A percentile compares a stretch with the other conserved stretches of the same genome.
These are phyloP conservation scores for Oryzias dopingdopingensis DNA, from an alignment of 2,797 vertebrate species.

Conservation along the genomic window DNA sequence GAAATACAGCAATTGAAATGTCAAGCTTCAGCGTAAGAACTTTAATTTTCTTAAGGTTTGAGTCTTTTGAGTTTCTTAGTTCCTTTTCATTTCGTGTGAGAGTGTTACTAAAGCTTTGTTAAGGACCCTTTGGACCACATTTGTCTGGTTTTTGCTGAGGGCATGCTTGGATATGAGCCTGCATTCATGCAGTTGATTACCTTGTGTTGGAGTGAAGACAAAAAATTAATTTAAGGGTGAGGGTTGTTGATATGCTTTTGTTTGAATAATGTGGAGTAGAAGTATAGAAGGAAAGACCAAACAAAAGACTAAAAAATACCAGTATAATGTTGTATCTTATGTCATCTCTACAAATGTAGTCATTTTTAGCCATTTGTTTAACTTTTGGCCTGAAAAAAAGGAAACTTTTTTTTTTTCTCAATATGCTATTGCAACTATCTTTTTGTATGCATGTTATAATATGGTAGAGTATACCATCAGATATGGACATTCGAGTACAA, in stretches of 20 bases:
- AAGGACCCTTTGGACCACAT: neutral
- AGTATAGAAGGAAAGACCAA: too few species aligned
- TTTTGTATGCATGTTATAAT: neutral
- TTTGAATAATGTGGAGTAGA: too few species aligned
- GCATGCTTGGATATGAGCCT: conserved; percentile 10
- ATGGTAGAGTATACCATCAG: neutral
- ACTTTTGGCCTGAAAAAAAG: too few species aligned
- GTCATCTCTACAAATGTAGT: neutral
- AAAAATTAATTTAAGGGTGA: conserved; percentile 9
- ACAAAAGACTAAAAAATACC: too few species aligned
- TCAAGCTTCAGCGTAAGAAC: neutral
- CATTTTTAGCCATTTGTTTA: neutral
- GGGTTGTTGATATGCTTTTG: neutral
- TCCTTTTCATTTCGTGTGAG: too few species aligned
- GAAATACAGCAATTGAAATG: neutral
- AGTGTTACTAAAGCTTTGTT: neutral
- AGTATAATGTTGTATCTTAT: too few species aligned
- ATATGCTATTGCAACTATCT: too few species aligned
- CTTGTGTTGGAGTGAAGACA: conserved; percentile 9
- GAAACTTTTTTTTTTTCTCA: too few species aligned
- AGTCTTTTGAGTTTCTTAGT: too few species aligned
- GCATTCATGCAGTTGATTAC: conserved; percentile 6
- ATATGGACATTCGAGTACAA: too few species aligned
- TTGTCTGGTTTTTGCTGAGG: conserved; percentile 19
- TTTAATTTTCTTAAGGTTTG: too few species aligned